Evolutionary conservation across 92 coral and sea anemone species (phyloP), one percentile per base, ranked within the genome.

Genomic region (Isaurus tuberculatus): DNA sequence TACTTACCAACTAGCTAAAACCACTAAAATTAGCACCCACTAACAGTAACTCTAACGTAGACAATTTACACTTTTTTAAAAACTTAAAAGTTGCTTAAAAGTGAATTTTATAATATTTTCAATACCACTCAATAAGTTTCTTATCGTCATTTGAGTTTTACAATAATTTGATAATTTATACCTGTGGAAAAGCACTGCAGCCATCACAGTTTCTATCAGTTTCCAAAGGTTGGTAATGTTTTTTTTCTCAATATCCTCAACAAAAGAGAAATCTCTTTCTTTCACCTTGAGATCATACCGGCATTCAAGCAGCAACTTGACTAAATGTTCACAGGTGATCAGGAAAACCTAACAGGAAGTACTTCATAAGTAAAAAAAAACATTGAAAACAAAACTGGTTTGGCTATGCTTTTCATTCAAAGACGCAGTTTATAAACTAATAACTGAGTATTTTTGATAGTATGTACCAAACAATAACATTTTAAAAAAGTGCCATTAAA

Each of bases 241-340:
- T 19, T 77, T 77, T 27, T 58, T 77, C 25, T 58, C 63, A 66
- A 10, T 55, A 42, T 65, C 42, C 75, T 58, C 55, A 73, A 65
- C 16, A 33, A 22, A 42, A 7, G 43, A 61, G 33, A 61, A 13
- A 48, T 46, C 71, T 13, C 33, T 64, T 23, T 42, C 72, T 34
- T 71, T 10, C 22, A 22, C 11, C 57, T 60, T 49, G 22, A 92
- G 46, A 8, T 36, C 10, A 55, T 87, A 65, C 5, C 81, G 75
- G 7, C 81, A 90, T 8, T 15, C 29, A n/a, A 81, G 40, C 58
- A 94, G 43, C 31, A 95, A 88, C 48, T 58, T 86, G 23, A 94
- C 75, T 13, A 94, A 89, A 33, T 89, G 87, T 32, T 92, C 91
- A 70, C 98, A 94, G 25, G 81, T 73, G 68, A 83, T 87, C 14